Percentiles rank a stretch among this genome's conserved stretches.
phyloP scores from a whole-genome alignment of 2,888 invertebrate genomes.

The Osedax frankpressi region DNA sequence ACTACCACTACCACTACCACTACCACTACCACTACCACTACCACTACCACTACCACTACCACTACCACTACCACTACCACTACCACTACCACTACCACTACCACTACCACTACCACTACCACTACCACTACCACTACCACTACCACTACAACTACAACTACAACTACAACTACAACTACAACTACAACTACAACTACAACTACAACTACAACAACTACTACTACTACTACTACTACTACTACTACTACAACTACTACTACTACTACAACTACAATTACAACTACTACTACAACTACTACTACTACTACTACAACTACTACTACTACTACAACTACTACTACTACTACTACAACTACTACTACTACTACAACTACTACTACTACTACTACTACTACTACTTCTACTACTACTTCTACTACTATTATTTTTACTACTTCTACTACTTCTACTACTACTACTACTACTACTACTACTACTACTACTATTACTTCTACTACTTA shows the following conservation, averaged over 20 bases:
- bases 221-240: background rate
- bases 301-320: background rate
- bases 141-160: background rate
- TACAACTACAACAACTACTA: background rate
- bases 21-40: slow-evolving; percentile 18
- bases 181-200: background rate
- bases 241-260: background rate
- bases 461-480: background rate
- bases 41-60: slow-evolving; percentile 18
- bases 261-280: background rate
- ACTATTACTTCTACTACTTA: background rate
- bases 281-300: background rate
- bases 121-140: background rate
- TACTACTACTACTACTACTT: background rate
- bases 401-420: background rate
- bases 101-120: background rate
- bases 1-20: slow-evolving; percentile 16
- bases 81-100: slow-evolving; percentile 14
- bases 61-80: slow-evolving; percentile 19
- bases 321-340: background rate
- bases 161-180: background rate
- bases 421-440: background rate
- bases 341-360: background rate
- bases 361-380: background rate
- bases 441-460: background rate